Evolutionary conservation across 92 coral and sea anemone species (phyloP), one percentile per base, ranked within the genome.

Genomic region (Paragorgia papillata): DNA sequence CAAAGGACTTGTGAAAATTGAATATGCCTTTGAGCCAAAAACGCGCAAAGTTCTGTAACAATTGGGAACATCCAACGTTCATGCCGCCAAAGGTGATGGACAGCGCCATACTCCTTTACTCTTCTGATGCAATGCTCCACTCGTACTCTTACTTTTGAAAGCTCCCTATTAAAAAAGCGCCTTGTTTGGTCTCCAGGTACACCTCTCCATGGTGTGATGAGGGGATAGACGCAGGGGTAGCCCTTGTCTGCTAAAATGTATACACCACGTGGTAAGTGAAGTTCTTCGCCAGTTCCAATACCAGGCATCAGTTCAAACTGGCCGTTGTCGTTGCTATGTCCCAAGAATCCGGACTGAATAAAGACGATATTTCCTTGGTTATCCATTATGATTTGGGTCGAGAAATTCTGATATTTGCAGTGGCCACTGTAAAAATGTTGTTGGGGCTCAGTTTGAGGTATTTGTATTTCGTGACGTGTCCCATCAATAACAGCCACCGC

Each of bases 401-500:
- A 69, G 62, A 84, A 60, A 14, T 78, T 41, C 73, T 71, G 81
- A 57, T 68, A 84, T 53, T 74, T 79, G 43, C 84, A 57, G 54
- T 75, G 86, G 9, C 86, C 86, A 75, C 86, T 82, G 33, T 75
- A 82, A 35, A 82, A 82, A 48, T 74, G 56, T 56, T 51, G 24
- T 41, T 75, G 82, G 61, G 81, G 86, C 39, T 82, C 70, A 53
- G 51, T 69, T 18, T 75, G 62, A 13, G 82, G 86, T 54, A 71
- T 66, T 33, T 74, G 63, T 37, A 82, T 79, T 61, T 53, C 68
- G 70, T 84, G 84, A 22, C 83, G 84, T 24, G 80, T 84, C 32
- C 49, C 88, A 65, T 84, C 80, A 50, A 76, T 83, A 41, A 67
- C 79, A 17, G 83, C 83, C 34, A 84, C 88, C 18, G 80, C 73